Evolutionary conservation across 2,797 vertebrate species (phyloP).

Genomic region (Melanotaenia parkinsoni): DNA sequence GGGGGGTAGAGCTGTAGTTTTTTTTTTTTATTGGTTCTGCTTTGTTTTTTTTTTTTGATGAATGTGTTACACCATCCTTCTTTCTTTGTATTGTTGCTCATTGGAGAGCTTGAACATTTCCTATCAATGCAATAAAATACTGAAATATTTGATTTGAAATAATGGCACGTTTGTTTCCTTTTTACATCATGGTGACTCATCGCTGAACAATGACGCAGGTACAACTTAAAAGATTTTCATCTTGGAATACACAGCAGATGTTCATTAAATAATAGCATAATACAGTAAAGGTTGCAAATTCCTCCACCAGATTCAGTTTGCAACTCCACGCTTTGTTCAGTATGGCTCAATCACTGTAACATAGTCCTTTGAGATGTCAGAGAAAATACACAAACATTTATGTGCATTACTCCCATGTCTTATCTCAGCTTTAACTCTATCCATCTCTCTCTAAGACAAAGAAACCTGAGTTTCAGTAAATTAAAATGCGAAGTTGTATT

Average conservation of each 20-base stretch:
- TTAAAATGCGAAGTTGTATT: neutral
- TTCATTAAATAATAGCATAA: neutral
- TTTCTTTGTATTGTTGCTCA: slow-evolving; percentile 79
- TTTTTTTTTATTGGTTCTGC: slow-evolving; percentile 19
- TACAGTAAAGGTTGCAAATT: neutral
- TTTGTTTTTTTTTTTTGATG: slow-evolving; percentile 17
- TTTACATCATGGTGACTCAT: slow-evolving; percentile 4
- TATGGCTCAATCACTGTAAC: neutral
- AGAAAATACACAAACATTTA: neutral
- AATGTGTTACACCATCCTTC: slow-evolving; percentile 67
- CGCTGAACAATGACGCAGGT: neutral
- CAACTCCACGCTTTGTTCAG: neutral
- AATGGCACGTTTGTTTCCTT: slow-evolving; percentile 17
- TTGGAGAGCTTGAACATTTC: slow-evolving; percentile 77
- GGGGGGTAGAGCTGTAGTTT: slow-evolving; percentile 34
- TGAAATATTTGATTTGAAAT: slow-evolving; percentile 71
- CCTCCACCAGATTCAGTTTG: neutral
- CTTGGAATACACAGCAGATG: slow-evolving; percentile 28
- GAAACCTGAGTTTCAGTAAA: neutral
- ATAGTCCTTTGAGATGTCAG: neutral
- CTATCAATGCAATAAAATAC: slow-evolving; percentile 86
- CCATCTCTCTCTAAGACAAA: neutral
- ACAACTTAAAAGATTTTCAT: slow-evolving; percentile 14
- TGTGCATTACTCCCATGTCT: neutral
- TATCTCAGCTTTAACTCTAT: neutral